Evolutionary conservation across 2,113 vertebrate genomes (phyloP).

Genomic region (Neomonachus schauinslandi): DNA sequence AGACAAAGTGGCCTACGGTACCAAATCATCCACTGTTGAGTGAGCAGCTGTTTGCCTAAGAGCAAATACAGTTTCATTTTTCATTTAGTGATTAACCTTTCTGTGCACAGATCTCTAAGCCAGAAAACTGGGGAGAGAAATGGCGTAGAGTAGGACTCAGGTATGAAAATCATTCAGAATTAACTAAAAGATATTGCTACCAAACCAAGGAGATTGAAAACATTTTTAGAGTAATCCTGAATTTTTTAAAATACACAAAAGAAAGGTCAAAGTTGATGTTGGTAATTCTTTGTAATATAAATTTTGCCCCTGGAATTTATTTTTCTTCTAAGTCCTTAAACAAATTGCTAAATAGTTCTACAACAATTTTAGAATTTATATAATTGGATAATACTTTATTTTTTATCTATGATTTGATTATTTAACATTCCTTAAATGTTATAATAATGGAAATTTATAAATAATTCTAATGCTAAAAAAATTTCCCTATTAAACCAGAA

Average conservation of each 20-base stretch:
- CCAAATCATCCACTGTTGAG: not conserved
- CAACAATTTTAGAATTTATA: not conserved
- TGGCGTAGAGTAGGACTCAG: not conserved
- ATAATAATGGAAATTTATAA: not conserved
- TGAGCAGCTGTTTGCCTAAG: not conserved
- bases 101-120: not conserved
- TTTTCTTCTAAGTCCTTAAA: not conserved
- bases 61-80: not conserved
- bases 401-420: not conserved
- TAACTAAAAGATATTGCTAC: not conserved
- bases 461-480: not conserved
- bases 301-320: not conserved
- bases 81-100: not conserved
- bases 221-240: not conserved
- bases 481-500: not conserved
- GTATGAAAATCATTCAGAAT: not conserved
- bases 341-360: not conserved
- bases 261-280: not conserved
- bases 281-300: not conserved
- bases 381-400: not conserved
- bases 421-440: not conserved
- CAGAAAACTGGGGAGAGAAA: not conserved
- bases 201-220: not conserved
- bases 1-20: not conserved
- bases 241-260: not conserved